Evolutionary conservation across 1,140 invertebrate species (phyloP).

Genomic region (Diploscapter pachys): DNA sequence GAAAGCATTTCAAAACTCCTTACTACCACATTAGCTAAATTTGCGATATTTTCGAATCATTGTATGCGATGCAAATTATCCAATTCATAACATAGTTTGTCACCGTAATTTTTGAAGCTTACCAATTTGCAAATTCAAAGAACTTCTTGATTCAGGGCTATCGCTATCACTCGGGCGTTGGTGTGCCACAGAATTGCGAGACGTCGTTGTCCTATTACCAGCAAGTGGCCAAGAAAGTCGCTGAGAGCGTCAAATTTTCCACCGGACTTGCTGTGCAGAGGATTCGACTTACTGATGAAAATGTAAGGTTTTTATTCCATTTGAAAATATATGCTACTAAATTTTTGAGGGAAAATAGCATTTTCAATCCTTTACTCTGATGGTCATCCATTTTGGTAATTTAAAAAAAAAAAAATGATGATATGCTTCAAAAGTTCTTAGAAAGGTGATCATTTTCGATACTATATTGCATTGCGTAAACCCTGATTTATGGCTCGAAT

Average conservation of each 20-base stretch:
- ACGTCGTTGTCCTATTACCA: neutral
- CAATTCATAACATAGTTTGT: too few relatives aligned
- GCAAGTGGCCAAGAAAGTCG: neutral
- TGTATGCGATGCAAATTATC: too few relatives aligned
- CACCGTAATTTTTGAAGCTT: neutral
- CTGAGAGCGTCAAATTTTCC: neutral
- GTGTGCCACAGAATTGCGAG: neutral
- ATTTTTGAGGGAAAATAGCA: conserved; percentile 1
- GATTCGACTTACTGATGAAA: neutral
- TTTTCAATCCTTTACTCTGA: too few relatives aligned
- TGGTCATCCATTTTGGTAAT: too few relatives aligned
- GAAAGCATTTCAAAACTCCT: neutral
- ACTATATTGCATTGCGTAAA: too few relatives aligned
- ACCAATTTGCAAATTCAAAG: neutral
- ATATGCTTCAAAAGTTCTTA: too few relatives aligned
- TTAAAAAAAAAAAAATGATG: too few relatives aligned
- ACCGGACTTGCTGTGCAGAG: neutral
- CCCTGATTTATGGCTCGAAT: neutral
- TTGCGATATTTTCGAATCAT: neutral
- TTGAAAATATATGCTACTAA: conserved; percentile 30
- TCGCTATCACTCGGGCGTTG: neutral
- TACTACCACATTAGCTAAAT: neutral
- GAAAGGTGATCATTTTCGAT: too few relatives aligned
- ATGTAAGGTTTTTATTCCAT: conserved; percentile 11
- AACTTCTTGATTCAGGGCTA: neutral